Base-by-base conservation (phyloP, 1,140 invertebrate genomes). In the Pseudomyrmex gracilis region DNA sequence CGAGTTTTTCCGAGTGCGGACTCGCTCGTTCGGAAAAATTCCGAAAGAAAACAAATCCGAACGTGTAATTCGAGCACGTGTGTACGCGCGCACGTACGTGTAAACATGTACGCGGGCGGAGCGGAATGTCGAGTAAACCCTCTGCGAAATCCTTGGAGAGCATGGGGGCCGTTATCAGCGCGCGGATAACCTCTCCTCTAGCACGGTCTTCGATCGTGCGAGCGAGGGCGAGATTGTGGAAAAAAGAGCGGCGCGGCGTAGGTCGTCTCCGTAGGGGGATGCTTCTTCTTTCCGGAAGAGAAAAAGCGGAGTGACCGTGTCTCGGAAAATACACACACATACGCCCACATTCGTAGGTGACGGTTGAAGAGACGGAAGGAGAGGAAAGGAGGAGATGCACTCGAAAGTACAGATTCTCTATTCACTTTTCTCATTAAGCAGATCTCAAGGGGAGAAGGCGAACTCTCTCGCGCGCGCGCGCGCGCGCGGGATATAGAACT, bases 401-500 rank as follows among this genome's bases (percentile, higher is more conserved):
- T 34, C 34, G 34, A 20, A 13, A 13, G 12, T 53, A 8, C 73
- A 43, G 13, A 53, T 53, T 86, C 64, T 55, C 64, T 55, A 58
- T 43, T 82, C 63, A 60, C 22, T 82, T 64, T 74, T 24, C 70
- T 70, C 73, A 57, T 83, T 83, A 78, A 77, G 73, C 63, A 77
- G 60, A 83, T 83, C 73, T 67, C 85, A 12, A n/a, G 61, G 78
- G 10, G 53, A 57, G 76, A 57, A 43, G 49, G 22, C 66, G 47
- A 66, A 34, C 24, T 60, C n/a, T n/a, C n/a, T n/a, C n/a, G n/a
- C n/a, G n/a, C n/a, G n/a, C n/a, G n/a, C n/a, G n/a, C n/a, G n/a
- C 47, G 20, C 47, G 60, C 51, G 74, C 45, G 60, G 20, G 24
- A 24, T 34, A 51, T 45, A 58, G 73, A 87, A 87, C 47, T 87